These are phyloP conservation scores for Sarcophilus harrisii DNA, from an alignment of 2,797 vertebrate genomes.

Conservation along the genomic window DNA sequence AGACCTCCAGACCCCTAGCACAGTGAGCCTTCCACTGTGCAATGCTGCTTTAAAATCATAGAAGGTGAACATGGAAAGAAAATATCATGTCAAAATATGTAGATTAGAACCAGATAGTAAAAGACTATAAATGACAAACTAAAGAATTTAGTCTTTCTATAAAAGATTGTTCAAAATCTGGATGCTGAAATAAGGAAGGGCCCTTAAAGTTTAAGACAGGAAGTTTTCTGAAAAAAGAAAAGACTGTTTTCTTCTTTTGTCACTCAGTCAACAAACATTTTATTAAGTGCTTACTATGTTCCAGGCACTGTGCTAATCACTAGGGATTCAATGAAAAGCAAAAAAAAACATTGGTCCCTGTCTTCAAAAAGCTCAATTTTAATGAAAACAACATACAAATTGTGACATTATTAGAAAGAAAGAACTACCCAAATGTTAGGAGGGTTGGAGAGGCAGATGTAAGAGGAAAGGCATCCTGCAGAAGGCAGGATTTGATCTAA, in stretches of 20 bases:
- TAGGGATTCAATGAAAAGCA: not conserved
- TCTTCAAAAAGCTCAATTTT: not conserved
- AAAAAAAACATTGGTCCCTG: not conserved
- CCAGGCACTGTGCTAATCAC: not conserved
- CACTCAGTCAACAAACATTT: not conserved
- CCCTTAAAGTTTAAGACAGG: not conserved
- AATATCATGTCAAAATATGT: not conserved
- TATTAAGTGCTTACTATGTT: not conserved
- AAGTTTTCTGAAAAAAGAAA: not conserved
- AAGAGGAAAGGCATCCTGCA: not conserved
- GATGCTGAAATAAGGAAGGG: not conserved
- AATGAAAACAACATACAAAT: not conserved
- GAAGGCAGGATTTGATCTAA: not conserved
- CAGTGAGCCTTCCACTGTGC: not conserved
- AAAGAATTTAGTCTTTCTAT: not conserved
- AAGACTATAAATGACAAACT: not conserved
- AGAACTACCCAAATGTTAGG: not conserved
- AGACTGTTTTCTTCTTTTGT: not conserved
- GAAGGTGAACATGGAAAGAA: not conserved
- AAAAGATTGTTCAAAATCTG: not conserved
- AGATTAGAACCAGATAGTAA: not conserved
- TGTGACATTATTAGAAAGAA: not conserved
- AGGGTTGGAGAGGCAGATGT: not conserved
- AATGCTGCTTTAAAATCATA: not conserved
- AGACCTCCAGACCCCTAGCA: not conserved